Evolutionary conservation across 2,888 invertebrate species (phyloP), one percentile per base, ranked within the genome.

Genomic region (Apodemia mormo): DNA sequence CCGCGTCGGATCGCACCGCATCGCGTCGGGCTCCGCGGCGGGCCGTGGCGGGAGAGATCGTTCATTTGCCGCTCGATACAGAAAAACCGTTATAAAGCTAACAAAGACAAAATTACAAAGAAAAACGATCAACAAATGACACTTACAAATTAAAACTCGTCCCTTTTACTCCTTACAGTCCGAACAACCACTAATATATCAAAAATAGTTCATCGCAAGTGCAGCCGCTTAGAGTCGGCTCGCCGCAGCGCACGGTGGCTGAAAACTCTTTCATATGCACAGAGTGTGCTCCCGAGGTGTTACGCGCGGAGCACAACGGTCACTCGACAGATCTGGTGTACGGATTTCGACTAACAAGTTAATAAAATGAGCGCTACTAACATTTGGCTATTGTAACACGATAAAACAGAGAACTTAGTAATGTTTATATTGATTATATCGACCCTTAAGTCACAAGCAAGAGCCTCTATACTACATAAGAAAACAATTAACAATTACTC

Each of bases 31-130:
- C 82, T 68, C 73, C 69, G 67, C 70, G 40, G 71, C 70, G 69
- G 68, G 67, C 56, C 68, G 71, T 52, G n/a, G 52, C 43, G 72
- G 72, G 69, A 69, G 69, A 72, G 72, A 72, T 70, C 74, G 73
- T 65, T 70, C 74, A 71, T 65, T 45, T 49, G 71, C 72, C 74
- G 73, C 71, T 71, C 74, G 83, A 85, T 87, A 88, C 84, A 88
- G 86, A 84, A 86, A 91, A 90, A 90, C 87, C 88, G 87, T 87
- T 85, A 89, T 84, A 89, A 89, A 90, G 91, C 90, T 90, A 91
- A 92, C 90, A 92, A 90, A 92, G 87, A 89, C 87, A 90, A 90
- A 89, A 90, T 86, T 89, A 90, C 86, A 88, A 91, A 89, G 88
- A 91, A 90, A 61, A 92, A 91, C 89, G 87, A 89, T 90, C 90